Evolutionary conservation across 2,888 invertebrate species (phyloP), one percentile per base, ranked within the genome.

Genomic region (Leptinotarsa rubiginosa): DNA sequence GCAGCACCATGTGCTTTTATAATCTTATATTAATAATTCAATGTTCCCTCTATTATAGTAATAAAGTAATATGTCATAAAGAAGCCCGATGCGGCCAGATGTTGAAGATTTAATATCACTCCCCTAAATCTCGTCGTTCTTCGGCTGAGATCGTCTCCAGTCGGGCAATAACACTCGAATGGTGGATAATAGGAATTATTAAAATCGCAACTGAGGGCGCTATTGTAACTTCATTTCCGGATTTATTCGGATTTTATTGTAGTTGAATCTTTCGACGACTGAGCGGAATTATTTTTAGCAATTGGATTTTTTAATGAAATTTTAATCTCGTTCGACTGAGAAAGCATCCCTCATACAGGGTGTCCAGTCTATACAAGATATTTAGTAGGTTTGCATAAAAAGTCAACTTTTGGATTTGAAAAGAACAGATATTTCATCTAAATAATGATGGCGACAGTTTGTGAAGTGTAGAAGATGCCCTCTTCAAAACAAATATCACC

Each of bases 11-110:
- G 81, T 82, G 82, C 84, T 79, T 83, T 84, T 84, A 86, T 87
- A 87, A 87, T 87, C 87, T 87, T 87, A 87, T 87, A 87, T 87
- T 87, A 87, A 87, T 87, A 87, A 87, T 87, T 87, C 87, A 87
- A 87, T 87, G 87, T 87, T 85, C 87, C 87, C 86, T 87, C 88
- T 87, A 88, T 88, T 88, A 87, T 85, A 86, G 87, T 87, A 87
- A 88, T 88, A 87, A 87, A 88, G 88, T 88, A 88, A 88, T 87
- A 88, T 87, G 87, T 87, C 87, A 87, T 87, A 86, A 87, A 86
- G 85, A 85, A 85, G 83, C 84, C 84, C 84, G 83, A 84, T 83
- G 84, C 83, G 84, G 82, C 87, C 88, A 88, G 87, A 86, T 88
- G 88, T 84, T 82, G 85, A 83, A 86, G 86, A 86, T 87, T 87